These are phyloP conservation scores for Microctenopoma steveboyesi DNA, from an alignment of 2,797 vertebrate genomes.

Conservation along the genomic window DNA sequence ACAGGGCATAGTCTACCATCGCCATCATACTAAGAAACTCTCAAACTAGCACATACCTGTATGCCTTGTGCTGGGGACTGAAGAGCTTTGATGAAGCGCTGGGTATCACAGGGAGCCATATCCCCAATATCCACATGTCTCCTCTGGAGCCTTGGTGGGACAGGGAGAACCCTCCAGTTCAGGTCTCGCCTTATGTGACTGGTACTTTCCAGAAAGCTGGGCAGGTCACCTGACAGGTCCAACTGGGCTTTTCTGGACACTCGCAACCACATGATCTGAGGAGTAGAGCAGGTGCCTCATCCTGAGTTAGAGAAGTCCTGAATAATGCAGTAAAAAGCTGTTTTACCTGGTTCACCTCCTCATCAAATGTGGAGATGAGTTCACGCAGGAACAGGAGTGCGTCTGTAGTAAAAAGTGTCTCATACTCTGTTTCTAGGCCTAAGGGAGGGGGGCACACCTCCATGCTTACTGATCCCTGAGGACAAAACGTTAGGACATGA, in stretches of 20 bases:
- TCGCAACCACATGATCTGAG: constrained; percentile 78
- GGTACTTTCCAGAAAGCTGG: constrained; percentile 77
- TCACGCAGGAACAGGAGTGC: constrained; percentile 80
- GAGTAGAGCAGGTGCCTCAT: neutral
- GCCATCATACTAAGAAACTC: too few relatives aligned
- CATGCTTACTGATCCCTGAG: constrained; percentile 60
- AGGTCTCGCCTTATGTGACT: constrained; percentile 71
- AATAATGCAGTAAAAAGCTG: neutral
- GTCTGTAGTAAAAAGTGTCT: constrained; percentile 76
- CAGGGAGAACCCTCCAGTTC: constrained; percentile 80
- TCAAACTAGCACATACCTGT: constrained; percentile 51
- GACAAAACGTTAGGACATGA: neutral
- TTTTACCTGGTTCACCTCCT: constrained; percentile 82
- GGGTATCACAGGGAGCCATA: constrained; percentile 81
- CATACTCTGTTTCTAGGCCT: constrained; percentile 75
- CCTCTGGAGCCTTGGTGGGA: constrained; percentile 78
- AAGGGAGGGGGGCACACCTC: constrained; percentile 78
- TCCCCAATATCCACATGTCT: constrained; percentile 86
- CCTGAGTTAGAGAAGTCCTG: neutral
- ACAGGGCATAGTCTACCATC: too few relatives aligned
- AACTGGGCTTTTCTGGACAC: constrained; percentile 78
- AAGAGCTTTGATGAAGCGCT: constrained; percentile 77
- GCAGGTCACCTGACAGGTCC: constrained; percentile 79
- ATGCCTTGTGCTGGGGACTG: constrained; percentile 82
- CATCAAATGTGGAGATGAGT: constrained; percentile 81